Evolutionary conservation across 2,797 vertebrate genomes (phyloP).

Genomic region (Neosilurus hyrtlii): DNA sequence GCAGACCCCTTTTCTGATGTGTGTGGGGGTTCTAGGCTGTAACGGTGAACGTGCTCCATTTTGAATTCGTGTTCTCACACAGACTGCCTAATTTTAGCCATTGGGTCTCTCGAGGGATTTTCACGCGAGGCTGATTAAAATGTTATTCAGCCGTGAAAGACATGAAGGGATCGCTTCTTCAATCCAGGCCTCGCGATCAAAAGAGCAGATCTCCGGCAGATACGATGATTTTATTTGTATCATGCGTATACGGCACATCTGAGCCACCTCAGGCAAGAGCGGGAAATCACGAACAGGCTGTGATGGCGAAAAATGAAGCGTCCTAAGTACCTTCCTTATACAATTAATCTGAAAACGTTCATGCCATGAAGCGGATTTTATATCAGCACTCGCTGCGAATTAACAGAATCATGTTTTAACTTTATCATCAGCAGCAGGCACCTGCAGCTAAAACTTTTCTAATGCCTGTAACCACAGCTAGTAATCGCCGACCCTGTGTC

Average conservation of each 20-base stretch:
- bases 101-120: slow-evolving; percentile 56
- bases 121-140: slow-evolving; percentile 28
- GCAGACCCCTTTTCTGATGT: neutral
- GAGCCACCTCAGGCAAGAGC: neutral
- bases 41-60: slow-evolving; percentile 6
- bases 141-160: slow-evolving; percentile 41
- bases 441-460: neutral
- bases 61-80: slow-evolving; percentile 65
- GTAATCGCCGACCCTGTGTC: neutral
- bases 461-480: neutral
- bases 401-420: neutral
- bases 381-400: neutral
- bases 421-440: neutral
- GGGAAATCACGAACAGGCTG: neutral
- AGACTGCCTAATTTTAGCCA: slow-evolving; percentile 66
- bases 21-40: slow-evolving; percentile 2
- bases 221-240: neutral
- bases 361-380: neutral
- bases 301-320: too few species aligned
- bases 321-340: neutral
- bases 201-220: slow-evolving; percentile 13
- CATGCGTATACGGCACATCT: neutral
- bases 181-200: slow-evolving; percentile 24
- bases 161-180: neutral
- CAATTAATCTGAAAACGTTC: neutral